A percentile compares a stretch with the other conserved stretches of the same genome.
phyloP scores from a whole-genome alignment of 2,888 invertebrate genomes.

The Agrilus biguttatus region DNA sequence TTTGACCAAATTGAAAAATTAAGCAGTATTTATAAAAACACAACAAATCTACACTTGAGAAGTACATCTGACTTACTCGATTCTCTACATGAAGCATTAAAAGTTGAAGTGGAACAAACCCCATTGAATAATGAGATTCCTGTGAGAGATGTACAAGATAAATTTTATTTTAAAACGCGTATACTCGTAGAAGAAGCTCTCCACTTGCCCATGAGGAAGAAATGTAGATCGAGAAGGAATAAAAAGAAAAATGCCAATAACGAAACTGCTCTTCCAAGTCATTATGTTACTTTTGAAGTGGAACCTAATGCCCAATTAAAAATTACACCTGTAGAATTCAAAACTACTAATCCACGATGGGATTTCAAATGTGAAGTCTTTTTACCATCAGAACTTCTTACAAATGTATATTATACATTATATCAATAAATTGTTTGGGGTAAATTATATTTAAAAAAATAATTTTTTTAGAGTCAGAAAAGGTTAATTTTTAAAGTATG shows the following conservation, averaged over 20 bases:
- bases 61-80: conserved; percentile 27
- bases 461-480: conserved; percentile 36
- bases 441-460: conserved; percentile 4
- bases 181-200: conserved; percentile 42
- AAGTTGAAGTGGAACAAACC: conserved; percentile 8
- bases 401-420: conserved; percentile 32
- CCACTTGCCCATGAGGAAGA: conserved; percentile 35
- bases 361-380: conserved; percentile 36
- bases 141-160: background rate
- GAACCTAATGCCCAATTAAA: conserved; percentile 18
- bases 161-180: conserved; percentile 30
- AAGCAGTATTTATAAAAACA: background rate
- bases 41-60: conserved; percentile 10
- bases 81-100: conserved; percentile 25
- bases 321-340: conserved; percentile 37
- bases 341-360: conserved; percentile 40
- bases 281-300: conserved; percentile 47
- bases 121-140: background rate
- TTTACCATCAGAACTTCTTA: conserved; percentile 34
- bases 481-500: conserved; percentile 45
- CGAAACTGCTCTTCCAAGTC: conserved; percentile 37
- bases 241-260: conserved; percentile 18
- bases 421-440: conserved; percentile 15
- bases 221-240: conserved; percentile 22
- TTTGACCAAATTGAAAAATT: conserved; percentile 1